These are phyloP conservation scores for Caerostris extrusa DNA, from an alignment of 1,140 invertebrate species.

Conservation along the genomic window DNA sequence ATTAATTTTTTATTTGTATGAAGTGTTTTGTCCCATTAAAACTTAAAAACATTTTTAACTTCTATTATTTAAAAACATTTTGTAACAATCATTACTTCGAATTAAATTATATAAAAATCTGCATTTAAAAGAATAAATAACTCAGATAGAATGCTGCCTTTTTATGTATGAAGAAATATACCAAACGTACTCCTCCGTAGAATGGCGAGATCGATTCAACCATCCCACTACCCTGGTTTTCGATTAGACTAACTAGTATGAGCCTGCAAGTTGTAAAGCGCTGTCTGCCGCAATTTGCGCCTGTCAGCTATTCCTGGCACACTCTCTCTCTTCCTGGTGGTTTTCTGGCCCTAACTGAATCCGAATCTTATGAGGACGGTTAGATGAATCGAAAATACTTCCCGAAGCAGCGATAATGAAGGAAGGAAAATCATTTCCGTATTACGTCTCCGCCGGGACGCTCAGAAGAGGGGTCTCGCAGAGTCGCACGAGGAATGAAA, in stretches of 20 bases:
- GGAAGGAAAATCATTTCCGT: slow-evolving; percentile 52
- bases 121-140: too few species aligned
- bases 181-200: too few species aligned
- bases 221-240: too few species aligned
- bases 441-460: slow-evolving; percentile 51
- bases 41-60: too few species aligned
- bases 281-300: not conserved
- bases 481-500: slow-evolving; percentile 1
- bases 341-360: slow-evolving; percentile 44
- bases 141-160: too few species aligned
- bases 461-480: not conserved
- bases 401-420: slow-evolving; percentile 53
- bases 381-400: slow-evolving; percentile 45
- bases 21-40: too few species aligned
- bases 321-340: not conserved
- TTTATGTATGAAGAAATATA: too few species aligned
- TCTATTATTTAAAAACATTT: too few species aligned
- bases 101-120: too few species aligned
- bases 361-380: slow-evolving; percentile 15
- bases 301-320: not conserved
- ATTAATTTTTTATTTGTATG: too few species aligned
- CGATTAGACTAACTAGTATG: not conserved
- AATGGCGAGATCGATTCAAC: too few species aligned
- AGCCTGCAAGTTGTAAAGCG: not conserved
- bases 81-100: too few species aligned